Conservation (phyloP, 2,797 vertebrate genomes). For the Amazonetta brasiliensis region DNA sequence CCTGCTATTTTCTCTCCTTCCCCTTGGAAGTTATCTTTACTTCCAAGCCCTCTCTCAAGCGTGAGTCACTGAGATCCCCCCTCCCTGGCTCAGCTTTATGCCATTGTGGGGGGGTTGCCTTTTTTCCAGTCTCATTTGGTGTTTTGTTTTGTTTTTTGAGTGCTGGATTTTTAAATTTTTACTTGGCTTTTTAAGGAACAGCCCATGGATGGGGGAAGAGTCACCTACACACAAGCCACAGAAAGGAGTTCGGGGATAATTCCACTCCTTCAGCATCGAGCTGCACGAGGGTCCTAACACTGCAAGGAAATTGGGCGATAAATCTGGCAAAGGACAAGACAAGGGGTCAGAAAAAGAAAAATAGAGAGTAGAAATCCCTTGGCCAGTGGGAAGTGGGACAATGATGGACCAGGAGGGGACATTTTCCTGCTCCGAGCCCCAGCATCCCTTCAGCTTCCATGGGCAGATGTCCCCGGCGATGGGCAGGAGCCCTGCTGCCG, state of each 20-base stretch:
- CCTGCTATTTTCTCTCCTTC: background rate
- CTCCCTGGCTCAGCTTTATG: background rate
- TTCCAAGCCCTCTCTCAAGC: background rate
- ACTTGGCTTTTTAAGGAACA: background rate
- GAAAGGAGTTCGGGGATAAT: background rate
- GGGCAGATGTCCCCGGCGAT: background rate
- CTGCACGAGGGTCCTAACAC: background rate
- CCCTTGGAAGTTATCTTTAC: background rate
- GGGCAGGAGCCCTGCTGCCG: background rate
- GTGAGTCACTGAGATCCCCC: background rate
- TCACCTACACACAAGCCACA: background rate
- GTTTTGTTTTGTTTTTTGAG: background rate
- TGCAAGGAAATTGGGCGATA: background rate
- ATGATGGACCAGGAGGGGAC: background rate
- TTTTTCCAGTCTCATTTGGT: background rate
- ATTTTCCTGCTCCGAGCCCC: background rate
- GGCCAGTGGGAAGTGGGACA: background rate
- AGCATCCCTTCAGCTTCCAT: background rate
- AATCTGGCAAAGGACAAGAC: background rate
- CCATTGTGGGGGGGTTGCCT: rapidly evolving
- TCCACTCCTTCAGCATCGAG: background rate
- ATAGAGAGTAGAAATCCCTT: background rate
- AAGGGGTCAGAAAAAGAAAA: background rate
- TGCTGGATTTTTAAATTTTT: background rate
- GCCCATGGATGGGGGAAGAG: background rate